Base-by-base conservation (phyloP, 1,140 invertebrate species). In the Leptinotarsa lineolata region DNA sequence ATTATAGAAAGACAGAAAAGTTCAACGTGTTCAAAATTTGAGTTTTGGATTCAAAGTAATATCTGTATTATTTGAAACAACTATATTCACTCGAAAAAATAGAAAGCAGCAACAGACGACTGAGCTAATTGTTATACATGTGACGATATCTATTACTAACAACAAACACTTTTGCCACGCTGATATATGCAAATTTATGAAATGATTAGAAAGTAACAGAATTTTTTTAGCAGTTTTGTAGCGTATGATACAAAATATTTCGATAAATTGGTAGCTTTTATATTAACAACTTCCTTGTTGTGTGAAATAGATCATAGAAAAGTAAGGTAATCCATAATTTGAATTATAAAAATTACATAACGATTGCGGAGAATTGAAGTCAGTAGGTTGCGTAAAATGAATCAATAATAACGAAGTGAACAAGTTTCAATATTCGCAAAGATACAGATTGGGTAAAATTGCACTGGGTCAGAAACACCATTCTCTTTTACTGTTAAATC, bases 401-500 rank as follows among this genome's bases (percentile, higher is more conserved):
- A 63, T 63, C 60, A 63, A 63, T 63, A 63, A 63, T 63, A 63
- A 54, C 16, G 48, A 54, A 54, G n/a, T 54, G 48, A 54, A 54
- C 48, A 54, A 39, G 60, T 63, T 63, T 16, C 60, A 21, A 63
- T 63, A 24, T 63, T 20, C 20, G 15, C 60, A 24, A 6, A 24
- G 60, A 63, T 63, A 24, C 18, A 63, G 15, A 63, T 63, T 63
- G 22, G 60, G 60, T 21, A 24, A 63, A 63, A 63, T 21, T 20
- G 18, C 18, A 20, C 60, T 15, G 20, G 21, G n/a, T 63, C 18
- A 21, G 20, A 63, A 24, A 63, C 60, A 63, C 60, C 60, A 63
- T 63, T 63, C 60, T 63, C 60, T 63, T 63, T 63, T 63, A 63
- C 60, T 63, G 60, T 63, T 63, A 63, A 63, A 63, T 63, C 20